Conservation (phyloP, 2,113 vertebrate genomes). For the Brachypodius melanocephalos region DNA sequence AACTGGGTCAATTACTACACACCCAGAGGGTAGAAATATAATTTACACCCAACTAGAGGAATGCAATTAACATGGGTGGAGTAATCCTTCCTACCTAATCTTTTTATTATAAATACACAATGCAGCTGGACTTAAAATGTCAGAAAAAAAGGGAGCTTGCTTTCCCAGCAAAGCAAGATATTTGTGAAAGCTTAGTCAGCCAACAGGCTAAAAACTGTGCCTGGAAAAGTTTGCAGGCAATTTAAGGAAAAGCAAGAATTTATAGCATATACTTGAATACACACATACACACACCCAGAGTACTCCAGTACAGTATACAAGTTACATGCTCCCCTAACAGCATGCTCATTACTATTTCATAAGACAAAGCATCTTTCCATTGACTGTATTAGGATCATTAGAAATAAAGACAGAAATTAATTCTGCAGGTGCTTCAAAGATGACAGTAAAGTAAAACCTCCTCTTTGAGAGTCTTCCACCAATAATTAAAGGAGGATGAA, state of each 20-base stretch:
- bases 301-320: background rate
- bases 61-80: slow-evolving; percentile 51
- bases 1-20: slow-evolving; percentile 18
- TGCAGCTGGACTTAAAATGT: background rate
- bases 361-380: background rate
- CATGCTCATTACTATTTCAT: background rate
- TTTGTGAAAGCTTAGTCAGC: background rate
- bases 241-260: background rate
- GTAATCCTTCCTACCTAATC: slow-evolving; percentile 52
- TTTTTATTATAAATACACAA: slow-evolving; percentile 43
- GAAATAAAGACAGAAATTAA: background rate
- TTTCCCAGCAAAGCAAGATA: background rate
- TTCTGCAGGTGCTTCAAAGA: background rate
- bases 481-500: background rate
- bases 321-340: background rate
- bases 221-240: background rate
- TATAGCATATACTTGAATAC: background rate
- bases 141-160: background rate
- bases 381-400: background rate
- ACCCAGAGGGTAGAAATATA: slow-evolving; percentile 20
- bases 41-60: slow-evolving; percentile 20
- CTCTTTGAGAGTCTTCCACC: background rate
- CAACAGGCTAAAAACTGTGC: background rate
- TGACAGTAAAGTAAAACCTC: background rate
- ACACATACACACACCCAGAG: background rate